Evolutionary conservation across 2,113 vertebrate species (phyloP).

Genomic region (Trogon surrucura): DNA sequence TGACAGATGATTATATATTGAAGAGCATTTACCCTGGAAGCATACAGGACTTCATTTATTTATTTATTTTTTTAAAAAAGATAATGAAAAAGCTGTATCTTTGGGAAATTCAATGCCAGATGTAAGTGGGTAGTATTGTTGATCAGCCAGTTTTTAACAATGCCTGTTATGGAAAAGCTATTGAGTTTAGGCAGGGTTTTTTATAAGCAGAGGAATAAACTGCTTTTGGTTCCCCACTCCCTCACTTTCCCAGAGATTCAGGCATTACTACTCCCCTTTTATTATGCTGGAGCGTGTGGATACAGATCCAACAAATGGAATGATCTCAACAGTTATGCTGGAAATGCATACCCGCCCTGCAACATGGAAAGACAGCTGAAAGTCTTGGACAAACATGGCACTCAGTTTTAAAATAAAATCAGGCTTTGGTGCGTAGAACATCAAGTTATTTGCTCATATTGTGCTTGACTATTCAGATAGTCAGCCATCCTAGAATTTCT

Average conservation of each 20-base stretch:
- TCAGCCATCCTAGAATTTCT: background rate
- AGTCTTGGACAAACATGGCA: background rate
- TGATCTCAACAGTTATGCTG: background rate
- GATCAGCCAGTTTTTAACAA: background rate
- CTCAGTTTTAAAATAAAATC: background rate
- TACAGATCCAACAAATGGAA: background rate
- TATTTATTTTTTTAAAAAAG: background rate
- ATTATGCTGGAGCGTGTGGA: background rate
- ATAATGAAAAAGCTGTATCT: conserved; percentile 1
- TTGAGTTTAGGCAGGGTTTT: background rate
- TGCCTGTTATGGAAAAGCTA: background rate
- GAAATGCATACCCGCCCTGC: background rate
- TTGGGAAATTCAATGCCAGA: background rate
- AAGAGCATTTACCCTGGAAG: background rate
- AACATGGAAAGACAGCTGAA: background rate
- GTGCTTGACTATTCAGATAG: background rate
- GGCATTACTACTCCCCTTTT: background rate
- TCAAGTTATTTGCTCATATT: background rate
- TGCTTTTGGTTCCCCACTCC: background rate
- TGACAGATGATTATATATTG: background rate
- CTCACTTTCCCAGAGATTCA: background rate
- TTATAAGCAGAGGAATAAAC: background rate
- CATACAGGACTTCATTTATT: background rate
- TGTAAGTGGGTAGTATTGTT: background rate
- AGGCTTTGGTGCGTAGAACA: background rate